These are phyloP conservation scores for Heliothis virescens DNA, from an alignment of 1,140 invertebrate species.

Conservation along the genomic window DNA sequence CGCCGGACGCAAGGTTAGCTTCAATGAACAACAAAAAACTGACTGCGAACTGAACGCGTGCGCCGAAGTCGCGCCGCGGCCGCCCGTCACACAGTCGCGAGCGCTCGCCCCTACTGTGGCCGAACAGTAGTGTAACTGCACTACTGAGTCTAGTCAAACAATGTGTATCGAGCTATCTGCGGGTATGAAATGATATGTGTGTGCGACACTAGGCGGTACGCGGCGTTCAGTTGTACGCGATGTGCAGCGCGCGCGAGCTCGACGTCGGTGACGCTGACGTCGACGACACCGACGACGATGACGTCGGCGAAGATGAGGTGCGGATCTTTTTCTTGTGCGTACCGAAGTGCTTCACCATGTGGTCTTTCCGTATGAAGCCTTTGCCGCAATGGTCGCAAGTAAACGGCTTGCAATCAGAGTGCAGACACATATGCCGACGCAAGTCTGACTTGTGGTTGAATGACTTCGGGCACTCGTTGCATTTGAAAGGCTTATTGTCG, in stretches of 20 bases:
- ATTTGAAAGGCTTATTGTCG: constrained; percentile 95
- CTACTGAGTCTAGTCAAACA: constrained; percentile 60
- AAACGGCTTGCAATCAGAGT: constrained; percentile 94
- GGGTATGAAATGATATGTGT: constrained; percentile 72
- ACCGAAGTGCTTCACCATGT: constrained; percentile 96
- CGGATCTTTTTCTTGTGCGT: constrained; percentile 90
- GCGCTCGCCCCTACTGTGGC: background rate
- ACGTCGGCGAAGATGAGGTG: constrained; percentile 56
- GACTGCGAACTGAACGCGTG: constrained; percentile 64
- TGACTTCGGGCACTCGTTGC: constrained; percentile 94
- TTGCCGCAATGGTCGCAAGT: constrained; percentile 93
- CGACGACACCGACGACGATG: constrained; percentile 62
- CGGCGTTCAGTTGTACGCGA: constrained; percentile 40
- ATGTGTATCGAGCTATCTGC: constrained; percentile 63
- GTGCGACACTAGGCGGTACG: constrained; percentile 52
- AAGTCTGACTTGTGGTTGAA: constrained; percentile 95
- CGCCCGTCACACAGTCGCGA: constrained; percentile 53
- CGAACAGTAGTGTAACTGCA: constrained; percentile 38
- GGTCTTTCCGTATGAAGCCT: constrained; percentile 97
- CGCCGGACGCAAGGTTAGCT: constrained; percentile 78
- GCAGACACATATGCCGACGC: constrained; percentile 94
- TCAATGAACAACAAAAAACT: constrained; percentile 83
- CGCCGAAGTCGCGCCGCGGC: constrained; percentile 63
- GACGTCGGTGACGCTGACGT: constrained; percentile 66
- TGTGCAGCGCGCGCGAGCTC: constrained; percentile 47